Evolutionary conservation across 92 coral and sea anemone genomes (phyloP), one percentile per base, ranked within the genome.

Genomic region (Palythoa grandiflora): DNA sequence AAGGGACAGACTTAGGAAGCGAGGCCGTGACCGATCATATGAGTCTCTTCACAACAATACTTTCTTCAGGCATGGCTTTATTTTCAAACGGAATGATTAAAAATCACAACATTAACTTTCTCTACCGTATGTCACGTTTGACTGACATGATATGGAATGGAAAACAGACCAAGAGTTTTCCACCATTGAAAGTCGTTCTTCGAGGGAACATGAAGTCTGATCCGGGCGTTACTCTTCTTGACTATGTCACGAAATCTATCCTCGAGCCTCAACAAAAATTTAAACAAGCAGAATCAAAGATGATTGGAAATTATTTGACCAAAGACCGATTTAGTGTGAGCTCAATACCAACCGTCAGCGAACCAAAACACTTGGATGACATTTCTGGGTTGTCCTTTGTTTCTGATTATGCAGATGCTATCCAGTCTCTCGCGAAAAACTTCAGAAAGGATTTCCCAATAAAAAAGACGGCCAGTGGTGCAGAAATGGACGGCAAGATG

Each of bases 21-120:
- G 94, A 93, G 21, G 80, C 19, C 1, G 59, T 73, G 3, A 87
- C 92, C 11, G 91, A 61, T 19, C 89, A 89, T 4, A 61, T 92
- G 16, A 84, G 92, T 72, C 92, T 93, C 55, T 94, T 94, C 66
- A 85, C 94, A 0, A 90, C 93, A 19, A 61, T 89, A 80, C 75
- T 94, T 76, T 94, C 96, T 13, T 92, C 96, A 2, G 84, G 90
- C 2, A 63, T 92, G 37, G 77, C 66, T 28, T 37, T 94, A 40
- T 92, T 94, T 73, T 74, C 84, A 38, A 51, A 54, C 36, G 87
- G 86, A 20, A 47, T 61, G 70, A 68, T 89, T 11, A 86, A 83
- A 74, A 92, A 86, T 83, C 88, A 71, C 48, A 71, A 87, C 6
- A 72, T 87, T 52, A 51, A 91, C 28, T 89, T 88, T 48, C 85